These are phyloP conservation scores for Ictidomys tridecemlineatus DNA, from an alignment of 2,113 vertebrate species.

Conservation along the genomic window DNA sequence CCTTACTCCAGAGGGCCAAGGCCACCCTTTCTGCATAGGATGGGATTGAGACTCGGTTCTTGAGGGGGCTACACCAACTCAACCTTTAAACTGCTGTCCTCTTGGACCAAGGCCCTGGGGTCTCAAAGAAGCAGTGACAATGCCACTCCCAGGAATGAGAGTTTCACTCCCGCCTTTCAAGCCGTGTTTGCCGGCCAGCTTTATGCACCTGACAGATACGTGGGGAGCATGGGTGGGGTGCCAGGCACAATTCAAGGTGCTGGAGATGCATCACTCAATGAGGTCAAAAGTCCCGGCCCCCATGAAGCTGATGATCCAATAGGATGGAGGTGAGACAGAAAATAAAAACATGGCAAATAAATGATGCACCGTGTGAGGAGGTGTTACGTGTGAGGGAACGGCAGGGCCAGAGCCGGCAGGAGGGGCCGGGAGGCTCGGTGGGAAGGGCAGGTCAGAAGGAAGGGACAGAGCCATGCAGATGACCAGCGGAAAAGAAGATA, in stretches of 20 bases:
- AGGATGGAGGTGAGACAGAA: background rate
- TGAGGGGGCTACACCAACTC: background rate
- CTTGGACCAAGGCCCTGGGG: background rate
- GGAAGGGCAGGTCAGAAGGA: background rate
- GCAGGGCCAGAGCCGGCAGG: too few relatives aligned
- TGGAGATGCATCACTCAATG: background rate
- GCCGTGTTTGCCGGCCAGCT: background rate
- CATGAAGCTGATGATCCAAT: background rate
- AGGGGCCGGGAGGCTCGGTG: too few relatives aligned
- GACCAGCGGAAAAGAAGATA: background rate
- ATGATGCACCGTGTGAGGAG: too few relatives aligned
- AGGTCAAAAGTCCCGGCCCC: background rate
- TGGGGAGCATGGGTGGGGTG: too few relatives aligned
- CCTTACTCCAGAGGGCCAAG: background rate
- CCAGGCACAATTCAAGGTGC: background rate
- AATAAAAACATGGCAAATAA: background rate
- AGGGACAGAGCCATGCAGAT: background rate
- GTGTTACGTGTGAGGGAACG: accelerated
- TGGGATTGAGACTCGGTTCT: background rate
- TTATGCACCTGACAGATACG: background rate
- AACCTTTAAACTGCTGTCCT: background rate
- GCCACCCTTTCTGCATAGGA: background rate
- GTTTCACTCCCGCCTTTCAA: background rate
- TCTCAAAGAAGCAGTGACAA: background rate
- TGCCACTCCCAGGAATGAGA: background rate